phyloP scores from a whole-genome alignment of 2,888 invertebrate genomes.

The Drosophila pegasa region DNA sequence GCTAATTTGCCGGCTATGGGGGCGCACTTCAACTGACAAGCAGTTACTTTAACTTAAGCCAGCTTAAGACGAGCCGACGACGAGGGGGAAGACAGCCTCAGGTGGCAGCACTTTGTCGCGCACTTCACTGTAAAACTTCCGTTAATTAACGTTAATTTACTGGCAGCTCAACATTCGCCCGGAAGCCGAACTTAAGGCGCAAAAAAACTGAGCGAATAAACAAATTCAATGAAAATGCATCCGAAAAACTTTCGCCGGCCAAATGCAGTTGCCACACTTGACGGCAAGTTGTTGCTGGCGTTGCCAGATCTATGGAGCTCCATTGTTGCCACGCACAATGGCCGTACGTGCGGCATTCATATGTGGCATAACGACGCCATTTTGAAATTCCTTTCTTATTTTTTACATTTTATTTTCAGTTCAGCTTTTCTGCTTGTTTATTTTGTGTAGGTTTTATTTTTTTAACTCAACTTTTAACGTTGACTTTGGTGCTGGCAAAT shows the following conservation, averaged over 20 bases:
- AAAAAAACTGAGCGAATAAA: constrained; percentile 4
- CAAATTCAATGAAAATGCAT: constrained; percentile 14
- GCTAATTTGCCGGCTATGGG: constrained; percentile 46
- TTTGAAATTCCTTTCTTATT: constrained; percentile 48
- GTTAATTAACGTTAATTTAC: constrained; percentile 81
- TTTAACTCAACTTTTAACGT: constrained; percentile 32
- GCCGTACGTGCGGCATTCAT: constrained; percentile 61
- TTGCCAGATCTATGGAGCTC: constrained; percentile 28
- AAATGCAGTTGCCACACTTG: constrained; percentile 32
- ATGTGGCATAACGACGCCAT: constrained; percentile 55
- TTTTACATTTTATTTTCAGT: constrained; percentile 4
- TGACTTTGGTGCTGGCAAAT: constrained; percentile 28
- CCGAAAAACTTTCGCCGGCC: constrained; percentile 27
- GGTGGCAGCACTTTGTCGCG: constrained; percentile 52
- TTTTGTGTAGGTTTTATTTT: constrained; percentile 20
- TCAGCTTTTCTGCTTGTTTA: constrained; percentile 9
- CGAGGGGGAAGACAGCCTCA: constrained; percentile 8
- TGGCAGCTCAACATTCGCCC: constrained; percentile 71
- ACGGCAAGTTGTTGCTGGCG: constrained; percentile 3
- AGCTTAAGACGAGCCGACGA: not conserved
- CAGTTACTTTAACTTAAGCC: constrained; percentile 44
- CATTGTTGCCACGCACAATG: constrained; percentile 29
- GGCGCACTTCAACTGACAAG: constrained; percentile 49
- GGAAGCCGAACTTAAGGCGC: constrained; percentile 17
- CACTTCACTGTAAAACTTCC: constrained; percentile 70